Evolutionary conservation across 2,113 vertebrate species (phyloP), one percentile per base, ranked within the genome.

Genomic region (Chaetodon auriga): DNA sequence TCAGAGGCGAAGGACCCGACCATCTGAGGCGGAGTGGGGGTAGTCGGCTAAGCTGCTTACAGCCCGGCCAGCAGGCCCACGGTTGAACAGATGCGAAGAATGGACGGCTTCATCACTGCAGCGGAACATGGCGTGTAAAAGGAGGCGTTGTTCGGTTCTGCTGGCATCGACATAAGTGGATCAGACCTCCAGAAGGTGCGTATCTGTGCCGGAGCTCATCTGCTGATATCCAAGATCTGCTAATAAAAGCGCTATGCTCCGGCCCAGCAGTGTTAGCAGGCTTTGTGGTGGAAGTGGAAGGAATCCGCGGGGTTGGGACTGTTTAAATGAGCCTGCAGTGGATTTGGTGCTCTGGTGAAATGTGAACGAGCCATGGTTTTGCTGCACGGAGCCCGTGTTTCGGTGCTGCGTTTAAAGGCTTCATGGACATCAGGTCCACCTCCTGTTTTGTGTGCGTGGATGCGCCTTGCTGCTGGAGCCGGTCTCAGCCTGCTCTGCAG

Each of bases 11-110:
- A 87, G 92, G 90, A 93, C 55, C 82, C 16, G 75, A 92, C 91
- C 89, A 93, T 93, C 86, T 83, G 85, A 80, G 5, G 82, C 61
- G 49, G 65, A 51, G 85, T 38, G 81, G 82, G 86, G 87, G 84
- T 51, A 74, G 90, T 74, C 75, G 4, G 79, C 73, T 94, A 94
- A 94, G 90, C 93, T 49, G 87, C 85, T 92, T 92, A 88, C 58
- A 68, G 68, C 73, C 68, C 64, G 79, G 84, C 61, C 78, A 63
- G 80, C 69, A 78, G 87, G 87, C 85, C 89, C 60, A 48, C 84
- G 60, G 76, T 75, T 53, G 45, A 75, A 65, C 61, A 23, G 70
- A 55, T 81, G 76, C 41, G 41, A 77, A 84, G 75, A 88, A 85
- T 84, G 82, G 72, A 69, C 72, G 64, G 35, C 38, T 64, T 79